Base-by-base conservation (phyloP, 2,888 invertebrate genomes). In the Rhimphoctona megacephalus region DNA sequence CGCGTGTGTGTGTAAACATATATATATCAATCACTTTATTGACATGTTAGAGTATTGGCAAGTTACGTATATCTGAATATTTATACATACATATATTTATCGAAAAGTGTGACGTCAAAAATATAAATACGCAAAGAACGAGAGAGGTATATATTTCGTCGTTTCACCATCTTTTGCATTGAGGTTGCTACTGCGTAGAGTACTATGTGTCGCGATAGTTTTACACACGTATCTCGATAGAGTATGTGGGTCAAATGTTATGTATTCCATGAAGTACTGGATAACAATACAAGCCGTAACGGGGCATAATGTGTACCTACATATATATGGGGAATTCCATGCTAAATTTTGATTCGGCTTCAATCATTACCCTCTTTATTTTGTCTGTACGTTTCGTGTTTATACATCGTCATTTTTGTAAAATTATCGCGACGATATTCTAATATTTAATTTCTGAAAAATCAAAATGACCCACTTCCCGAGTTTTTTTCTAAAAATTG, bases 251-350 rank as follows among this genome's bases (percentile, higher is more conserved):
- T 84, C 81, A 84, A 78, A 84, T 81, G 81, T 84, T 86, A 73
- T 74, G 86, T 86, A 86, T 86, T 86, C 84, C 81, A 81, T 64
- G 64, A 69, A 81, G 86, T 86, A 83, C 77, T 72, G 83, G 80
- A 86, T 84, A 86, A 86, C 83, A 86, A 86, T 86, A 83, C 81
- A 77, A 81, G 66, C 78, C 78, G 67, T 78, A 86, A 84, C 84
- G 83, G 54, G 73, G 73, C 78, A 84, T 81, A 84, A 67, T 43
- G 52, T 54, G 52, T 69, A 46, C 9, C 19, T 70, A 64, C 49
- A 39, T 25, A 73, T 33, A 43, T 66, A 81, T 36, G 33, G 64
- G 70, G 8, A 46, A 61, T 72, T 70, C 33, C 57, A 43, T 64
- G 54, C 57, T 54, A 6, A 69, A 43, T 46, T 49, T 19, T 30